Evolutionary conservation across 2,888 invertebrate species (phyloP).

Genomic region (Conus canariensis): DNA sequence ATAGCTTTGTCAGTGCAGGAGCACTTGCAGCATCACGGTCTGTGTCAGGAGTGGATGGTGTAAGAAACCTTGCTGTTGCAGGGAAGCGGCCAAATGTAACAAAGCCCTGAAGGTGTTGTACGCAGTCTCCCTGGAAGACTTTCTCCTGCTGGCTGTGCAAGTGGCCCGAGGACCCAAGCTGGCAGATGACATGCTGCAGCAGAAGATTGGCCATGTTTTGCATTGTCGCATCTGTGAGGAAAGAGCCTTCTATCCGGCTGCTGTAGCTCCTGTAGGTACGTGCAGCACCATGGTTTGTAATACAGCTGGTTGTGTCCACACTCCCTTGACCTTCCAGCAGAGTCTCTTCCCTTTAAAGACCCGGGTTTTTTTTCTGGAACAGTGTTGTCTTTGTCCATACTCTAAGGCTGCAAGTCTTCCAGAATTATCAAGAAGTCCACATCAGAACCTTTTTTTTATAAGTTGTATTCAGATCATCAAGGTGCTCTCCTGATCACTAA

Average conservation of each 20-base stretch:
- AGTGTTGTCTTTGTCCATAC: no score
- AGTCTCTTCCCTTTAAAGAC: no score
- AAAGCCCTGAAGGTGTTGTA: constrained; percentile 73
- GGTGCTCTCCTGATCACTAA: no score
- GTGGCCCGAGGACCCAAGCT: constrained; percentile 63
- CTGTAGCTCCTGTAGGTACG: constrained; percentile 65
- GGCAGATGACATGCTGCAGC: constrained; percentile 60
- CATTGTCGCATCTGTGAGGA: constrained; percentile 76
- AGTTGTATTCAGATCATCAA: no score
- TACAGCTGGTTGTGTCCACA: not conserved
- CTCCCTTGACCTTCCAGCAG: no score
- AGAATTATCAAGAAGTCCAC: no score
- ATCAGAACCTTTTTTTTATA: no score
- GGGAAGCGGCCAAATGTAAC: constrained; percentile 71
- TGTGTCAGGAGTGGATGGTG: no score
- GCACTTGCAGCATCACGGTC: no score
- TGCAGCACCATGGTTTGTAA: not conserved
- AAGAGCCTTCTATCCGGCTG: constrained; percentile 63
- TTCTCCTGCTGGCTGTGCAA: constrained; percentile 66
- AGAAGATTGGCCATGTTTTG: constrained; percentile 60
- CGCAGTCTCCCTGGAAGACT: constrained; percentile 65
- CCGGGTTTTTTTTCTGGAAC: no score
- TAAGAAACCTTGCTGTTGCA: constrained; percentile 40
- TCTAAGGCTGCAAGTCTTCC: no score
- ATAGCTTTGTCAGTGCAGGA: no score